These are phyloP conservation scores for Drosophila sturtevanti DNA, from an alignment of 1,140 invertebrate genomes.

Conservation along the genomic window DNA sequence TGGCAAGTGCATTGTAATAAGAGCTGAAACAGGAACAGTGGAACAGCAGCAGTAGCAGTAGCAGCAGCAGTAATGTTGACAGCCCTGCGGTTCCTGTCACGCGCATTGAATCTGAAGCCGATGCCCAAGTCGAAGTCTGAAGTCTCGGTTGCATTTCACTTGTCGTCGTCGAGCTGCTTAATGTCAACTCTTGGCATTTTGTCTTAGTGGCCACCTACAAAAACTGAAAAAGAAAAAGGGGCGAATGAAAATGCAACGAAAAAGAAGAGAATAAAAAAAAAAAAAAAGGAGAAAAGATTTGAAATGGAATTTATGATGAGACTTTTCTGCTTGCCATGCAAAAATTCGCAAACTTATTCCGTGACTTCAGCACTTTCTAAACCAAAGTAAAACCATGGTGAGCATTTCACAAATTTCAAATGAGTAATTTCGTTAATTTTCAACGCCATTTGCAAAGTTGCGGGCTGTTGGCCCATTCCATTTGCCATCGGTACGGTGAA, in stretches of 20 bases:
- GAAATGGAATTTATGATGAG: constrained; percentile 71
- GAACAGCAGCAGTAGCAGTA: constrained; percentile 5
- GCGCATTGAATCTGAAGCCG: constrained; percentile 65
- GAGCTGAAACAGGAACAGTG: constrained; percentile 5
- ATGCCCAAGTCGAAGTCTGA: constrained; percentile 11
- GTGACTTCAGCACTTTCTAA: constrained; percentile 27
- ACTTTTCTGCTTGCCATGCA: constrained; percentile 54
- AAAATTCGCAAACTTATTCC: constrained; percentile 52
- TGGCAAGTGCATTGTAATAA: constrained; percentile 56
- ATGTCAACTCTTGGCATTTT: constrained; percentile 77
- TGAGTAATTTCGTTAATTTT: constrained; percentile 53
- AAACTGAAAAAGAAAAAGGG: constrained; percentile 32
- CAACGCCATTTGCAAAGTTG: constrained; percentile 33
- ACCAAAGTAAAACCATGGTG: constrained; percentile 34
- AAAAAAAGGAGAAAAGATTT: not conserved
- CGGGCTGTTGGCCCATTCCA: not conserved
- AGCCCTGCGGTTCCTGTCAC: constrained; percentile 68
- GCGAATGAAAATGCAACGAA: too few species aligned
- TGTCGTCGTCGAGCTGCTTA: constrained; percentile 64
- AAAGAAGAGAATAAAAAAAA: not conserved
- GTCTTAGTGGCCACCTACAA: constrained; percentile 66
- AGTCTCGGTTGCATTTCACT: constrained; percentile 66
- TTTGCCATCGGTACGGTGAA: not conserved
- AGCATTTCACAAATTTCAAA: constrained; percentile 40
- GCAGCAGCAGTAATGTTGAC: constrained; percentile 44